Conservation (phyloP, 2,888 invertebrate genomes). For the Perizoma affinitatum region DNA sequence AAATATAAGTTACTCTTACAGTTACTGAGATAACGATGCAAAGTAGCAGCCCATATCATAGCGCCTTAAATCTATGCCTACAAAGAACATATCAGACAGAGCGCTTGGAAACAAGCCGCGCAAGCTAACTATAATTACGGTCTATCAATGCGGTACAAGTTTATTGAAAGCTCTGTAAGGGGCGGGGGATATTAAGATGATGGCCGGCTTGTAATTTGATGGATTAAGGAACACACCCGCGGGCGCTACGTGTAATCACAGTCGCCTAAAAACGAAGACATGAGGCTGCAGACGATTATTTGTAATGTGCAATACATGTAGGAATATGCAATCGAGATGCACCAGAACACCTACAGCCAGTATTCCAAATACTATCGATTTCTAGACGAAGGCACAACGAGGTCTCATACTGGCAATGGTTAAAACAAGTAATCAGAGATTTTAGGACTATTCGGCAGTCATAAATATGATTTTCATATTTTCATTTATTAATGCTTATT, state of each 20-base stretch:
- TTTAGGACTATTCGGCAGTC: too few species aligned
- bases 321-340: not conserved
- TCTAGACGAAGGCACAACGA: too few species aligned
- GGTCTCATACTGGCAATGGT: too few species aligned
- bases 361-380: too few species aligned
- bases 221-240: constrained; percentile 79
- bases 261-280: constrained; percentile 66
- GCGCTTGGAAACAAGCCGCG: constrained; percentile 23
- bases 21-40: too few species aligned
- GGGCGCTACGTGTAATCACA: constrained; percentile 70
- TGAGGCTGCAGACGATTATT: constrained; percentile 40
- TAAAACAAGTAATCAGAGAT: too few species aligned
- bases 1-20: too few species aligned
- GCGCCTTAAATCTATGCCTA: too few species aligned
- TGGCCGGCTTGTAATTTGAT: constrained; percentile 81
- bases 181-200: constrained; percentile 82
- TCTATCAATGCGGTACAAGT: constrained; percentile 79
- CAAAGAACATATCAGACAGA: constrained; percentile 4
- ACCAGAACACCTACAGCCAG: not conserved
- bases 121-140: constrained; percentile 72
- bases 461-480: too few species aligned
- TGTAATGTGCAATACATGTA: constrained; percentile 31
- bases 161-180: constrained; percentile 78
- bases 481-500: too few species aligned
- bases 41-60: too few species aligned